Percentiles rank a stretch among this genome's conserved stretches.
Evolutionary conservation across 1,140 invertebrate species (phyloP).

Genomic region (Galleria mellonella): DNA sequence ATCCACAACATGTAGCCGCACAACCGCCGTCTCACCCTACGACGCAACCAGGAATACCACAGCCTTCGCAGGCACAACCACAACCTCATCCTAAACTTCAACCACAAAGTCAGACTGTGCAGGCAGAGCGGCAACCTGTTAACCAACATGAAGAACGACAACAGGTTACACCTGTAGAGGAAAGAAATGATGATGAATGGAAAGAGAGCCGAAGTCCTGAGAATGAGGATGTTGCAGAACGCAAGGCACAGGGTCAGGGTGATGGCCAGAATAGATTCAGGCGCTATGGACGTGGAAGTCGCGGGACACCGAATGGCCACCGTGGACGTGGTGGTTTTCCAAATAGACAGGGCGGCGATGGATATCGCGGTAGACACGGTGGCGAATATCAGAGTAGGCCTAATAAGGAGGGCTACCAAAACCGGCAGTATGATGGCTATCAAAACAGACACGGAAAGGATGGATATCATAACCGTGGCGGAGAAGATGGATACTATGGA

Average conservation of each 20-base stretch:
- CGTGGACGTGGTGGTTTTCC: conserved; percentile 52
- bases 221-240: conserved; percentile 38
- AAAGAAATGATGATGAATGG: conserved; percentile 38
- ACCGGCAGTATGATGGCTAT: conserved; percentile 49
- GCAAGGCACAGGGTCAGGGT: conserved; percentile 54
- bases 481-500: conserved; percentile 57
- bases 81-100: background rate
- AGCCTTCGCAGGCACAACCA: no score
- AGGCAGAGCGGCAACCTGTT: no score
- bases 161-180: conserved; percentile 22
- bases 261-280: conserved; percentile 54
- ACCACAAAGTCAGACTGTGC: background rate
- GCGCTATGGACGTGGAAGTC: conserved; percentile 33
- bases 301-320: conserved; percentile 52
- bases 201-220: conserved; percentile 53
- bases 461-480: conserved; percentile 40
- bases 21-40: background rate
- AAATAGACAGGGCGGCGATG: conserved; percentile 39
- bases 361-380: conserved; percentile 37
- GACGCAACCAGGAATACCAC: conserved; percentile 9
- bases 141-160: conserved; percentile 24
- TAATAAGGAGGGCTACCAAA: conserved; percentile 49
- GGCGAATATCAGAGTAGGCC: conserved; percentile 47
- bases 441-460: conserved; percentile 51
- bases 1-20: background rate